Percentiles rank a stretch among this genome's conserved stretches.
Evolutionary conservation across 2,113 vertebrate species (phyloP).

Genomic region (Pollachius pollachius): DNA sequence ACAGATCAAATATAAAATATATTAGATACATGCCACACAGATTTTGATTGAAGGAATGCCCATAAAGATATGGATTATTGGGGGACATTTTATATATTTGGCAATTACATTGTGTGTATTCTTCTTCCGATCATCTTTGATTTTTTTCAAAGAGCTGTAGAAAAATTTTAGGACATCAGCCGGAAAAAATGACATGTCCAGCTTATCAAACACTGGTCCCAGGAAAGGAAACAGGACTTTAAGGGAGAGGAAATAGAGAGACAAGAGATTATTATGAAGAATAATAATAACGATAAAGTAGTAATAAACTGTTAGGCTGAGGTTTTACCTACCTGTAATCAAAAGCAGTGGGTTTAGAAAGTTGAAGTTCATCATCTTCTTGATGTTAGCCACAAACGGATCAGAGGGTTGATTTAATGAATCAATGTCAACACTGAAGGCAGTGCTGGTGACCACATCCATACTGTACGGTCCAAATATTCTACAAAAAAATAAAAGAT

Average conservation of each 20-base stretch:
- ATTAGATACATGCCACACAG: neutral
- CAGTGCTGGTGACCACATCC: conserved; percentile 81
- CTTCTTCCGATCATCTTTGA: conserved; percentile 49
- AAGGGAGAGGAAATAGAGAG: neutral
- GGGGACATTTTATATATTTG: neutral
- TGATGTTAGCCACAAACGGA: conserved; percentile 78
- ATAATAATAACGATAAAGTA: neutral
- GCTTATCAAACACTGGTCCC: conserved; percentile 34
- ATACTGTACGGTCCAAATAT: conserved; percentile 84
- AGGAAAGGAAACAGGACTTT: conserved; percentile 63
- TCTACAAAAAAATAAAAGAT: conserved; percentile 25
- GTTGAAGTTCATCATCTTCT: conserved; percentile 69
- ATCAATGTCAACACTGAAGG: conserved; percentile 83
- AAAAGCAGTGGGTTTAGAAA: conserved; percentile 64
- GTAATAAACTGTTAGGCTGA: neutral
- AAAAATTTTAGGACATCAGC: conserved; percentile 44
- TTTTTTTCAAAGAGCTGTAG: conserved; percentile 38
- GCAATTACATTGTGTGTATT: conserved; percentile 36
- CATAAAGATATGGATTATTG: neutral
- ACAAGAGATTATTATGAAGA: neutral
- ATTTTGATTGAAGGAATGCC: neutral
- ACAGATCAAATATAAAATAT: neutral
- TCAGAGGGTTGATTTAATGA: conserved; percentile 83
- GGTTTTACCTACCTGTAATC: conserved; percentile 48
- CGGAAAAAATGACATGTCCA: conserved; percentile 48